Conservation (phyloP, 2,888 invertebrate species). For the Ditula angustiorana region DNA sequence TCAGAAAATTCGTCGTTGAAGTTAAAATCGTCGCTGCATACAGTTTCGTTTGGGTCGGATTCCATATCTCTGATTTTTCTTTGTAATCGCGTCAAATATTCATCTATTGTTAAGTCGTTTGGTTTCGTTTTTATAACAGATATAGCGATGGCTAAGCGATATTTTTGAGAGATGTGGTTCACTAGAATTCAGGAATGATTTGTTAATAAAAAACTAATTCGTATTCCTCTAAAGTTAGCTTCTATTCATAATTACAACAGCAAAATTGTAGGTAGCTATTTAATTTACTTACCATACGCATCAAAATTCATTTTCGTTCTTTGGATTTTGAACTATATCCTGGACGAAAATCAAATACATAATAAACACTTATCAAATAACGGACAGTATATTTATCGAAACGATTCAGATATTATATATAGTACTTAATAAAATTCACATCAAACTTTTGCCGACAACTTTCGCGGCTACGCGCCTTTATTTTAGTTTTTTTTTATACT, state of each 20-base stretch:
- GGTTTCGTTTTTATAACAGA: constrained; percentile 64
- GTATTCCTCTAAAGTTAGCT: not conserved
- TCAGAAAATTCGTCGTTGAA: constrained; percentile 41
- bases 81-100: constrained; percentile 56
- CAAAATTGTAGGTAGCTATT: not conserved
- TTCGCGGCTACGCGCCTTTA: not conserved
- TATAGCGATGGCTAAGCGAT: constrained; percentile 58
- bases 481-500: not conserved
- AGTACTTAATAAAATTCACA: constrained; percentile 7
- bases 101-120: constrained; percentile 47
- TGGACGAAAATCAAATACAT: constrained; percentile 7
- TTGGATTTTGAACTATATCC: constrained; percentile 7
- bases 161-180: constrained; percentile 60
- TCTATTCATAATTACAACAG: not conserved
- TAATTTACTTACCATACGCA: constrained; percentile 59
- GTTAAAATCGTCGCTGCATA: constrained; percentile 64
- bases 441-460: not conserved
- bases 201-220: too few species aligned
- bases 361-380: not conserved
- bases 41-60: constrained; percentile 48
- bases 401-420: too few species aligned
- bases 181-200: constrained; percentile 52
- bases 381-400: too few species aligned
- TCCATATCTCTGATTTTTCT: constrained; percentile 50
- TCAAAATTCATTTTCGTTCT: constrained; percentile 59